Percentiles rank a stretch among this genome's conserved stretches.
Conservation (phyloP, 1,140 invertebrate species). For the Drosophila teissieri region DNA sequence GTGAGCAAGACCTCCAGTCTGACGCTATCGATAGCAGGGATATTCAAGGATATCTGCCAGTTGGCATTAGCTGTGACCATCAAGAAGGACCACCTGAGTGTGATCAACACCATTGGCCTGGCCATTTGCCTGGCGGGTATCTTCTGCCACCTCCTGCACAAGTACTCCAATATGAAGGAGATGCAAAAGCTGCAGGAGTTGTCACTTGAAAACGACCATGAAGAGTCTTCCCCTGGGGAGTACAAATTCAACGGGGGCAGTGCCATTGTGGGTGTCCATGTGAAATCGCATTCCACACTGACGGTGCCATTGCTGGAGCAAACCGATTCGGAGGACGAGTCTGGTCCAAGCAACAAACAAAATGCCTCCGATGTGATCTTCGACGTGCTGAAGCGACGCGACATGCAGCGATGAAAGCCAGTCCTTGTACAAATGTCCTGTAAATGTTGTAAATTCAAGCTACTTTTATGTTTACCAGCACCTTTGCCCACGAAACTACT, state of each 20-base stretch:
- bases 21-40: slow-evolving; percentile 97
- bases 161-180: slow-evolving; percentile 85
- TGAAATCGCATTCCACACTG: slow-evolving; percentile 46
- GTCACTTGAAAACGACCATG: slow-evolving; percentile 57
- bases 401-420: slow-evolving; percentile 75
- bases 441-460: slow-evolving; percentile 78
- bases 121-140: slow-evolving; percentile 96
- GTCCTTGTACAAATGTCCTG: slow-evolving; percentile 38
- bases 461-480: slow-evolving; percentile 1
- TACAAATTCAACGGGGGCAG: slow-evolving; percentile 65
- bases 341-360: slow-evolving; percentile 54
- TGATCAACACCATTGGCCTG: slow-evolving; percentile 94
- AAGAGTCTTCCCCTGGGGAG: slow-evolving; percentile 50
- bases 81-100: slow-evolving; percentile 93
- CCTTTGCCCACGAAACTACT: slow-evolving; percentile 12
- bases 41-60: slow-evolving; percentile 98
- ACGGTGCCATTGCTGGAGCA: slow-evolving; percentile 75
- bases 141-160: slow-evolving; percentile 93
- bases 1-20: slow-evolving; percentile 98
- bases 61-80: slow-evolving; percentile 93
- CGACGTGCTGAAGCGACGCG: slow-evolving; percentile 80
- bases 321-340: slow-evolving; percentile 75
- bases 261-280: slow-evolving; percentile 28
- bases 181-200: slow-evolving; percentile 52
- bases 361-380: slow-evolving; percentile 84